A percentile compares a stretch with the other conserved stretches of the same genome.
phyloP scores from a whole-genome alignment of 2,797 vertebrate genomes.

The Muscicapa striata region DNA sequence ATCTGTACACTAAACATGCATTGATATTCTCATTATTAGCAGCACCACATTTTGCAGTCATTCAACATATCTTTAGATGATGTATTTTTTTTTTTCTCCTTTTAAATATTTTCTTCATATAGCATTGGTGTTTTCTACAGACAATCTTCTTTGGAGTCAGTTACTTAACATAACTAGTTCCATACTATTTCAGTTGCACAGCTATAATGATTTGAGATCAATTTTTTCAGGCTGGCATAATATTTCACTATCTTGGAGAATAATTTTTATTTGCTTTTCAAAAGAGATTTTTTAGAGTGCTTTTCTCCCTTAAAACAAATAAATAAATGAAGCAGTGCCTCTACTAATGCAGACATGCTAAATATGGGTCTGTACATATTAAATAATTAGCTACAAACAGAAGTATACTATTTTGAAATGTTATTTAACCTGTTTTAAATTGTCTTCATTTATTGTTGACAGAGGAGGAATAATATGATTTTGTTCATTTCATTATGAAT shows the following conservation, averaged over 20 bases:
- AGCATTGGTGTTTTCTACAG: neutral
- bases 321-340: neutral
- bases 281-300: neutral
- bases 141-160: neutral
- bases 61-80: neutral
- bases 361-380: neutral
- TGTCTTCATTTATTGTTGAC: neutral
- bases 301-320: neutral
- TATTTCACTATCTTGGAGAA: neutral
- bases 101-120: neutral
- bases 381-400: neutral
- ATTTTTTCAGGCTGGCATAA: neutral
- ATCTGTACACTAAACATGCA: neutral
- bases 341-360: neutral
- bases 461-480: neutral
- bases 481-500: neutral
- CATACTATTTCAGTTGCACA: neutral
- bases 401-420: neutral
- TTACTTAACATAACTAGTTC: neutral
- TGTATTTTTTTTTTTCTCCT: neutral
- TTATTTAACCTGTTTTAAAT: neutral
- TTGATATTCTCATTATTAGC: neutral
- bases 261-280: neutral
- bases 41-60: neutral
- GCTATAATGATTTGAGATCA: neutral